Base-by-base conservation (phyloP, 2,888 invertebrate genomes). In the Bellardia bayeri region DNA sequence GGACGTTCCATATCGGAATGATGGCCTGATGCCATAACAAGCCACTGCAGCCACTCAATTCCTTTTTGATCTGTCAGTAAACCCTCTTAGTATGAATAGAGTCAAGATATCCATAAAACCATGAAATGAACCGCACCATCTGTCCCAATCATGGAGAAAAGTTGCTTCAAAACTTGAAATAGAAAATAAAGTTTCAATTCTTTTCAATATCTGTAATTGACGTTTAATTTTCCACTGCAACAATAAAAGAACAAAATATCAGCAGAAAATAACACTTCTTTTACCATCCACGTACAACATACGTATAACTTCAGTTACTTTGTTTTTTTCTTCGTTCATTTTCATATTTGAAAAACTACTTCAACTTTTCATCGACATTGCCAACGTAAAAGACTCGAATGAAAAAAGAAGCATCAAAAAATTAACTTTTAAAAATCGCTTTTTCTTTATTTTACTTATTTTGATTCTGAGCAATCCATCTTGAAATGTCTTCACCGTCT, bases 391-490 rank as follows among this genome's bases (percentile, higher is more conserved):
- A 56, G 40, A 85, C 58, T 68, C 66, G 68, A 66, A 54, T 42
- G 33, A 56, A 49, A 58, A 72, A 56, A 69, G 63, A 76, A 40
- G 8, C 8, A 42, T 6, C 14, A 58, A 16, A 68, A 16, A n/a
- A 63, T 23, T 5, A 33, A 40, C 72, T 66, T 61, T 74, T 23
- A 14, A 58, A 66, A 68, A 66, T 16, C 58, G 74, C 42, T 80
- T 85, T 71, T 58, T 42, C 9, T 83, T 83, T 82, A 16, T 54
- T 83, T 87, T 85, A 82, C 75, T 56, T 79, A 75, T 42, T 82
- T 85, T 85, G 75, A 82, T 85, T 85, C 85, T 75, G 33, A 71
- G 69, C 79, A 85, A 87, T 87, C 64, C 85, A 87, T 87, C 87
- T 85, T 85, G 11, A 82, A 82, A 82, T 84, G 75, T 71, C 75